A percentile compares a stretch with the other conserved stretches of the same genome.
These are phyloP conservation scores for Brachystomella parvula DNA, from an alignment of 1,140 invertebrate genomes.

Conservation along the genomic window DNA sequence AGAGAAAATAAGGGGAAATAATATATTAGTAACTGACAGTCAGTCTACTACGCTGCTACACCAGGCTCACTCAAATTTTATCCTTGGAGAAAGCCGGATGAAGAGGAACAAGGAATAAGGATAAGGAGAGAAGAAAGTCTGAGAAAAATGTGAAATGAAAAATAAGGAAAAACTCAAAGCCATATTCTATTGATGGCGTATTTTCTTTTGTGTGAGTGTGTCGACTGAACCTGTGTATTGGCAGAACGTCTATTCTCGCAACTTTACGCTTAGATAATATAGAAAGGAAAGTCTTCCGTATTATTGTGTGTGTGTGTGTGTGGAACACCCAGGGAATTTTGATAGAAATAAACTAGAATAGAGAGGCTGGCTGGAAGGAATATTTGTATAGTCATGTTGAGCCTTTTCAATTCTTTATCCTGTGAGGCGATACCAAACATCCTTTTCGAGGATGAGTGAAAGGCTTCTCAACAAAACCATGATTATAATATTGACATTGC, in stretches of 20 bases:
- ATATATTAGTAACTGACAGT: not conserved
- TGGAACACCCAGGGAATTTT: conserved; percentile 6
- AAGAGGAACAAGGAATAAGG: conserved; percentile 9
- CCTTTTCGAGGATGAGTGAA: conserved; percentile 9
- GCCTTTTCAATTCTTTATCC: not conserved
- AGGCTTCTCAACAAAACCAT: not conserved
- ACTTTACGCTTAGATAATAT: conserved; percentile 3
- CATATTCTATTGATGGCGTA: not conserved
- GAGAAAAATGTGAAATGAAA: not conserved
- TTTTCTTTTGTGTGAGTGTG: not conserved
- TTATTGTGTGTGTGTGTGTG: not conserved
- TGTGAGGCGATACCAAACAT: too few relatives aligned
- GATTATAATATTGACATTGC: conserved; percentile 20
- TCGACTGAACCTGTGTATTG: not conserved
- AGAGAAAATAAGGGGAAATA: conserved; percentile 14
- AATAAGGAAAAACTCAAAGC: not conserved
- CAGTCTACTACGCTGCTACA: not conserved
- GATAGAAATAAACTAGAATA: not conserved
- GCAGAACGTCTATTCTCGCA: not conserved
- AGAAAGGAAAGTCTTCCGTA: not conserved
- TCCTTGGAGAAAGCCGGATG: too few relatives aligned
- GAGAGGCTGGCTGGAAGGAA: not conserved
- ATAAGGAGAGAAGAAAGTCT: not conserved
- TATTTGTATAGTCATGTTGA: too few relatives aligned
- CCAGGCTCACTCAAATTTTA: not conserved